A percentile compares a stretch with the other conserved stretches of the same genome.
Conservation (phyloP, 2,888 invertebrate genomes). For the Trypoxylon attenuatum region DNA sequence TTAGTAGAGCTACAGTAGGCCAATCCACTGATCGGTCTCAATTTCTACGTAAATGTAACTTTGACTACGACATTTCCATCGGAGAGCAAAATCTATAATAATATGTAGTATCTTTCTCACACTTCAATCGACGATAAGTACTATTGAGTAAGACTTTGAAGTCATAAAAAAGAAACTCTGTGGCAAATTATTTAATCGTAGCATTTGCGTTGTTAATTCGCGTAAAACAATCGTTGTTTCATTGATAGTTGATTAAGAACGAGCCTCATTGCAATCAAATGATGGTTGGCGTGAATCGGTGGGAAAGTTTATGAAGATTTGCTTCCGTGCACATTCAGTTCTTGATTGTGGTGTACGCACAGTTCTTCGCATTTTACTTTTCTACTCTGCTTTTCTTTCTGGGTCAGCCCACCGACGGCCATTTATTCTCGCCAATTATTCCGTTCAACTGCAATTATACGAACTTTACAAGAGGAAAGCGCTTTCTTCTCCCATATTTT, state of each 20-base stretch:
- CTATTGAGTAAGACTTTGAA: no score
- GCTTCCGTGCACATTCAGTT: conserved; percentile 72
- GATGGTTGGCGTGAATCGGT: conserved; percentile 39
- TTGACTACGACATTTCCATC: no score
- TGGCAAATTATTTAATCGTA: neutral
- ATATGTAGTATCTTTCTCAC: no score
- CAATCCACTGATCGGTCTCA: no score
- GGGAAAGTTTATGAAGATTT: conserved; percentile 71
- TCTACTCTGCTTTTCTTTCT: conserved; percentile 68
- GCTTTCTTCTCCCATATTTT: conserved; percentile 36
- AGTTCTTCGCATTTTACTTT: conserved; percentile 69
- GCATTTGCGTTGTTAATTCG: neutral
- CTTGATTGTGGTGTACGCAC: conserved; percentile 61
- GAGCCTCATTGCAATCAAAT: conserved; percentile 6
- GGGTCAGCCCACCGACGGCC: conserved; percentile 65
- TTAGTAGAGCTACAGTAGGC: no score
- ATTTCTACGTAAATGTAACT: no score
- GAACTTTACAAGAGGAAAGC: conserved; percentile 23
- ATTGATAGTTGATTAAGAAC: conserved; percentile 4
- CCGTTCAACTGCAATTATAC: conserved; percentile 39
- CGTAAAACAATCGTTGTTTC: neutral
- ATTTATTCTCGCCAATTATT: conserved; percentile 52
- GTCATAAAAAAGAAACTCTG: no score
- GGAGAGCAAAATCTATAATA: no score
- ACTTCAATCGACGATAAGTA: no score